These are phyloP conservation scores for Drosophila cardini DNA, from an alignment of 1,140 invertebrate species.

Conservation along the genomic window DNA sequence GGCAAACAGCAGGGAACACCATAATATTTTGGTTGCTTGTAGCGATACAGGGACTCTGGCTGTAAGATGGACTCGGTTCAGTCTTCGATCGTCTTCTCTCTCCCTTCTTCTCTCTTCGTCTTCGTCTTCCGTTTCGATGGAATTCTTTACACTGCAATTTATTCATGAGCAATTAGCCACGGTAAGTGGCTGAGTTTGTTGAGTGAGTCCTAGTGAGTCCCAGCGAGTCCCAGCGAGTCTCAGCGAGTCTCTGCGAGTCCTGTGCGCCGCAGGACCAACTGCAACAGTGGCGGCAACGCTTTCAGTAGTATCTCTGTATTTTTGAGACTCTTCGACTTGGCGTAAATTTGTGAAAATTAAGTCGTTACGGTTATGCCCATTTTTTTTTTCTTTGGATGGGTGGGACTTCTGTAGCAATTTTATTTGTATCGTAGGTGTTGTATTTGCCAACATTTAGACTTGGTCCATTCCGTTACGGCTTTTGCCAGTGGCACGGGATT, in stretches of 20 bases:
- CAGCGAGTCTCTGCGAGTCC: conserved; percentile 21
- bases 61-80: conserved; percentile 2
- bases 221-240: conserved; percentile 13
- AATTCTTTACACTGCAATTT: conserved; percentile 64
- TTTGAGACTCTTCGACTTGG: conserved; percentile 26
- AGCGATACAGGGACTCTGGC: conserved; percentile 3
- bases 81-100: neutral
- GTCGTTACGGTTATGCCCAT: conserved; percentile 73
- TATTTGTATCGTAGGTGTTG: conserved; percentile 84
- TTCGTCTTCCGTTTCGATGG: conserved; percentile 49
- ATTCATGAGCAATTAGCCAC: conserved; percentile 77
- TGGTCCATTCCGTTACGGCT: neutral
- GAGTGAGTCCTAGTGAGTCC: conserved; percentile 33
- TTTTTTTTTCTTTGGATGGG: conserved; percentile 34
- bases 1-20: conserved; percentile 78
- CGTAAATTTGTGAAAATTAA: conserved; percentile 82
- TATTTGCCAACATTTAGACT: conserved; percentile 82
- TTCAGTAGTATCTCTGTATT: neutral
- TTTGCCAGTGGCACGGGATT: conserved; percentile 65
- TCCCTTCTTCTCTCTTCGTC: neutral
- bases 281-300: conserved; percentile 49
- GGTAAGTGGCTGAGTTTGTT: conserved; percentile 69
- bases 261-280: conserved; percentile 60
- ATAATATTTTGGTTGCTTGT: conserved; percentile 83
- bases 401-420: conserved; percentile 84